Conservation (phyloP, 2,113 vertebrate species). For the Lipotes vexillifer region DNA sequence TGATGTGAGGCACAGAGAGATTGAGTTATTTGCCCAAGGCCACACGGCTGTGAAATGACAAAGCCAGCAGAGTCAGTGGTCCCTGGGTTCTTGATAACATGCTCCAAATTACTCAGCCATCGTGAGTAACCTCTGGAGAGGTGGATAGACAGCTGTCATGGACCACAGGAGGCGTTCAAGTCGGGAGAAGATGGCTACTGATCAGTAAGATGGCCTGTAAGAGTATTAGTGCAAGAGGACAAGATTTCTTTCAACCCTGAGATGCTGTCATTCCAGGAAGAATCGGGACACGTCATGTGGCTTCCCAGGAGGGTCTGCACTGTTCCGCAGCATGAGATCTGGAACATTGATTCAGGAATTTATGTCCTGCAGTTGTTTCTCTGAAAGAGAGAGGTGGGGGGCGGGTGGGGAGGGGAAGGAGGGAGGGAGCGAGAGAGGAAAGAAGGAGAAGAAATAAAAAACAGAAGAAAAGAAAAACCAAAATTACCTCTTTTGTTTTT, state of each 20-base stretch:
- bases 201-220: background rate
- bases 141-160: background rate
- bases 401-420: background rate
- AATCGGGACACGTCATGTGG: fast-evolving
- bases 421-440: background rate
- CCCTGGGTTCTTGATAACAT: background rate
- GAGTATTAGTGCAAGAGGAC: too few species aligned
- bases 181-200: background rate
- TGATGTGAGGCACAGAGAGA: background rate
- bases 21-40: background rate
- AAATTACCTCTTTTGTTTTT: slow-evolving; percentile 39
- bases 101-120: fast-evolving
- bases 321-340: fast-evolving
- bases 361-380: background rate
- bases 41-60: background rate
- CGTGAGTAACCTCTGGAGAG: background rate
- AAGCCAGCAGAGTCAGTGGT: background rate
- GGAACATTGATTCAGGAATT: background rate
- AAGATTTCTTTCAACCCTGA: background rate
- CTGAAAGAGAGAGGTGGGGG: background rate
- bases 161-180: background rate
- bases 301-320: background rate
- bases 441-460: background rate
- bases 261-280: background rate
- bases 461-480: slow-evolving; percentile 14